Conservation (phyloP, 2,113 vertebrate genomes). For the Scopus umbretta region DNA sequence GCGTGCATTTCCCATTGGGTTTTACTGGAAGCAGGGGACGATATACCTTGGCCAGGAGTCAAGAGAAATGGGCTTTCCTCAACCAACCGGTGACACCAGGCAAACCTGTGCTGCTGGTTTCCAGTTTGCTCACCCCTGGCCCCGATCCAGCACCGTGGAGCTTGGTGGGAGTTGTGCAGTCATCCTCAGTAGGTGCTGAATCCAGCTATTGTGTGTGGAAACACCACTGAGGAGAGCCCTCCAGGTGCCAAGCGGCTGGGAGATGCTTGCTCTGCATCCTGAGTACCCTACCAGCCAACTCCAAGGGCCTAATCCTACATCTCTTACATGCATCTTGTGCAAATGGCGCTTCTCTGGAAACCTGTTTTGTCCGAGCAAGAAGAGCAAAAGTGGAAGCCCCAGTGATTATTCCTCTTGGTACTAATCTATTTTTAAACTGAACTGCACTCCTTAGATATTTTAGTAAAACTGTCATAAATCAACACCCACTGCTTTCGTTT, state of each 20-base stretch:
- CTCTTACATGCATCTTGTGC: background rate
- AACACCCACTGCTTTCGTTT: conserved; percentile 48
- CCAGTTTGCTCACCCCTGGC: background rate
- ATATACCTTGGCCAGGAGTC: background rate
- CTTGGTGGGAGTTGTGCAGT: background rate
- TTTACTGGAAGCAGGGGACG: background rate
- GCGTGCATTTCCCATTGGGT: background rate
- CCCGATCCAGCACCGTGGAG: background rate
- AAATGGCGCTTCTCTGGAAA: background rate
- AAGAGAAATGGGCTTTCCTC: background rate
- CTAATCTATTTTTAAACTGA: conserved; percentile 66
- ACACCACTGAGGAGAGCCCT: background rate
- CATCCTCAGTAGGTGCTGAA: background rate
- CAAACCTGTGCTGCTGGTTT: background rate
- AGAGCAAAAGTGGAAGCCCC: background rate
- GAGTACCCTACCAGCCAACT: background rate
- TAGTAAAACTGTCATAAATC: conserved; percentile 59
- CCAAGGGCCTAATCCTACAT: background rate
- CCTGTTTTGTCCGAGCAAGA: background rate
- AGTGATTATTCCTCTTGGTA: conserved; percentile 8
- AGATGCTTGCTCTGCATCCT: background rate
- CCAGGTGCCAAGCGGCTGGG: background rate
- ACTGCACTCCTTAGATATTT: conserved; percentile 57
- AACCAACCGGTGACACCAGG: background rate
- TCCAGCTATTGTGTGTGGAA: background rate